Percentiles rank a stretch among this genome's conserved stretches.
These are phyloP conservation scores for Ploceus nigricollis DNA, from an alignment of 2,113 vertebrate genomes.

Conservation along the genomic window DNA sequence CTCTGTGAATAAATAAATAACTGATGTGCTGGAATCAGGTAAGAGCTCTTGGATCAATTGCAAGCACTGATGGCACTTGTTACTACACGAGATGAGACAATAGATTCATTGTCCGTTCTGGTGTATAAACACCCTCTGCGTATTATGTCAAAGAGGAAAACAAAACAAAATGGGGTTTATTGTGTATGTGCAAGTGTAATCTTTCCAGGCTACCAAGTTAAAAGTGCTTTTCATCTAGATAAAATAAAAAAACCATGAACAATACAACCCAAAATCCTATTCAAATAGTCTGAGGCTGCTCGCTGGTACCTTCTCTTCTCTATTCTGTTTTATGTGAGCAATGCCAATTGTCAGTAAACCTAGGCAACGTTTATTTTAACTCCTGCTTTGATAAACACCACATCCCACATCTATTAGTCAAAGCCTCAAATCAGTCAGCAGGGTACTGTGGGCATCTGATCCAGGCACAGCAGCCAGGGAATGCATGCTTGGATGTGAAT, in stretches of 20 bases:
- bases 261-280: background rate
- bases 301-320: background rate
- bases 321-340: background rate
- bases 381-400: background rate
- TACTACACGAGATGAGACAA: conserved; percentile 28
- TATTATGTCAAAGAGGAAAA: conserved; percentile 48
- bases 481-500: background rate
- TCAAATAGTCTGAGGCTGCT: background rate
- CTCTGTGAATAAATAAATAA: conserved; percentile 42
- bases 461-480: background rate
- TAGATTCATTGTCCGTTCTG: conserved; percentile 27
- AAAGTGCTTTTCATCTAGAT: conserved; percentile 56
- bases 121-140: conserved; percentile 29
- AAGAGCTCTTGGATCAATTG: conserved; percentile 38
- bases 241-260: conserved; percentile 11
- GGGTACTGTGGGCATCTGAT: background rate
- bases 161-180: conserved; percentile 49
- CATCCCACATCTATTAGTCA: background rate
- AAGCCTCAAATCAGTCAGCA: background rate
- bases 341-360: background rate
- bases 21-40: conserved; percentile 32
- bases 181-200: conserved; percentile 39
- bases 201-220: conserved; percentile 40
- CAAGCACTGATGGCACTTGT: conserved; percentile 36
- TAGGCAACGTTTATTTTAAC: background rate